Conservation (phyloP, 2,113 vertebrate species). For the Speoplatyrhinus poulsoni region DNA sequence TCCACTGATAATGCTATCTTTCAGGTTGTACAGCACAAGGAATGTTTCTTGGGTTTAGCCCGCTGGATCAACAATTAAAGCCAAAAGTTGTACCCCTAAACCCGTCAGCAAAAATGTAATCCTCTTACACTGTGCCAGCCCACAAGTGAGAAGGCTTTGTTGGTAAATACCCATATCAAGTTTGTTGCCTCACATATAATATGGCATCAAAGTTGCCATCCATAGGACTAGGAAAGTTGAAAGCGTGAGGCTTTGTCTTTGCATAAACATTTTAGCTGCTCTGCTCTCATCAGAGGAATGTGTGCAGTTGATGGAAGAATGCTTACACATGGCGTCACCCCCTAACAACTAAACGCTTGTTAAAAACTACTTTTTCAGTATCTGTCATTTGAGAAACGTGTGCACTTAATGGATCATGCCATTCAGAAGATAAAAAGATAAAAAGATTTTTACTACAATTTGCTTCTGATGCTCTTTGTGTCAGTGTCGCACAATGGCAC, state of each 20-base stretch:
- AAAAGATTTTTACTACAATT: not conserved
- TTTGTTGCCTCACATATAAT: conserved; percentile 68
- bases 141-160: conserved; percentile 65
- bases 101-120: conserved; percentile 71
- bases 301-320: conserved; percentile 72
- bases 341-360: conserved; percentile 74
- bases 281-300: conserved; percentile 64
- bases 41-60: conserved; percentile 39
- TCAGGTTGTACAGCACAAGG: conserved; percentile 19
- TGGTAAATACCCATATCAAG: conserved; percentile 77
- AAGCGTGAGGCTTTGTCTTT: conserved; percentile 62
- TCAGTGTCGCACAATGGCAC: not conserved
- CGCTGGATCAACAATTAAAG: conserved; percentile 69
- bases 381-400: conserved; percentile 29
- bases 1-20: not conserved
- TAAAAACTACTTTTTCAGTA: conserved; percentile 61
- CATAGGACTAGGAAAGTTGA: conserved; percentile 63
- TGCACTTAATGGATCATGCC: conserved; percentile 47
- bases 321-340: conserved; percentile 64
- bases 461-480: not conserved
- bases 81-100: conserved; percentile 56
- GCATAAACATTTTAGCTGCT: conserved; percentile 60
- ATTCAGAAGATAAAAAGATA: conserved; percentile 13
- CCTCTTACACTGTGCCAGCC: conserved; percentile 73
- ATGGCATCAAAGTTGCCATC: conserved; percentile 70